Evolutionary conservation across 2,888 invertebrate genomes (phyloP).

Genomic region (Tipula lateralis): DNA sequence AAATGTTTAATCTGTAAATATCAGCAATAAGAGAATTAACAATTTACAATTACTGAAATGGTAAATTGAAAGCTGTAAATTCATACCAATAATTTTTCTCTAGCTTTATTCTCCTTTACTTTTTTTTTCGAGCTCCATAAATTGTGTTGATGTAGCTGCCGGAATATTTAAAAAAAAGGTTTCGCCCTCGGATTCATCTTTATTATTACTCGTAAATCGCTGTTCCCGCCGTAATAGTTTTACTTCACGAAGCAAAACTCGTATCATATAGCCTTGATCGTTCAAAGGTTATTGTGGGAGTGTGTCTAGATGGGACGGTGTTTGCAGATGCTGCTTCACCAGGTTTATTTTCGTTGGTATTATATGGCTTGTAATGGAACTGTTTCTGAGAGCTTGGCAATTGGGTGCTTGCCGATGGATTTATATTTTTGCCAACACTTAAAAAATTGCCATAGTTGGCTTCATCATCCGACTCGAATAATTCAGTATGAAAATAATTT

Average conservation of each 20-base stretch:
- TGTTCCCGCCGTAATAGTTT: neutral
- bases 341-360: neutral
- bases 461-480: neutral
- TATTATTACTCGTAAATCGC: neutral
- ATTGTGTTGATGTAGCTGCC: neutral
- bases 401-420: neutral
- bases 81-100: neutral
- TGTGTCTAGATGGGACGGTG: no score
- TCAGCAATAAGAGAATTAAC: no score
- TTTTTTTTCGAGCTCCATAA: neutral
- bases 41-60: no score
- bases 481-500: neutral
- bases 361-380: neutral
- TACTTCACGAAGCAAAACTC: neutral
- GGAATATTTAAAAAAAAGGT: neutral
- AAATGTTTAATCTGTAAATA: no score
- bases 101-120: neutral
- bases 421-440: neutral
- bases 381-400: neutral
- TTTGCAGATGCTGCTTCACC: neutral
- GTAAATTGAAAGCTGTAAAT: no score
- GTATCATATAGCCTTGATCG: neutral
- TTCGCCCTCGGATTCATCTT: neutral
- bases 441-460: neutral
- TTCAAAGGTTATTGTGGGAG: no score